Percentiles rank a stretch among this genome's conserved stretches.
phyloP scores from a whole-genome alignment of 2,888 invertebrate genomes.

The Agrypnus murinus region DNA sequence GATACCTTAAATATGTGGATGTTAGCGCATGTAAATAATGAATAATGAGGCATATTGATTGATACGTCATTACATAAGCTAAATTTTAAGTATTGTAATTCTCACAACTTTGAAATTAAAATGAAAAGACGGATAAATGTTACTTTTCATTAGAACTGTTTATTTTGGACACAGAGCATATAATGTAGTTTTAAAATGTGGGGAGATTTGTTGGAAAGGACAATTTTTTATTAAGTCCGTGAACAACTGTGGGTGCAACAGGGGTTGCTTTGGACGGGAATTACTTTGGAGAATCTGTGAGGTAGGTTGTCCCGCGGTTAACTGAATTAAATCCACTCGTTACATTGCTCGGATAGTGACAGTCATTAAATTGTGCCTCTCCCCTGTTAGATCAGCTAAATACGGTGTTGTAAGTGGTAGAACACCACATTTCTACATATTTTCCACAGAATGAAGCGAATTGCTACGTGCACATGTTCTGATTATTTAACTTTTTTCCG shows the following conservation, averaged over 20 bases:
- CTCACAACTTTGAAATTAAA: too few relatives aligned
- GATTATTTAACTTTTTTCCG: constrained; percentile 11
- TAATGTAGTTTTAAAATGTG: constrained; percentile 12
- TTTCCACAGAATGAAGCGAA: constrained; percentile 32
- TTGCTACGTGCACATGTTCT: constrained; percentile 22
- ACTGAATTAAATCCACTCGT: constrained; percentile 54
- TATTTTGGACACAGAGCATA: not conserved
- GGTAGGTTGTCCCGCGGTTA: constrained; percentile 49
- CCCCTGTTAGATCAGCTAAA: constrained; percentile 39
- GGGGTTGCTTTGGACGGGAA: constrained; percentile 30
- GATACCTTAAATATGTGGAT: too few relatives aligned
- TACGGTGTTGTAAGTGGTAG: constrained; percentile 37
- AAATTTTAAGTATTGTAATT: too few relatives aligned
- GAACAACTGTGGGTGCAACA: constrained; percentile 39
- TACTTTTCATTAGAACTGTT: too few relatives aligned
- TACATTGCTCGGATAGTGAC: constrained; percentile 49
- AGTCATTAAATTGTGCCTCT: constrained; percentile 48
- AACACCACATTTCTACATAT: constrained; percentile 37
- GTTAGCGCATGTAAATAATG: too few relatives aligned
- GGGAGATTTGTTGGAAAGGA: constrained; percentile 9
- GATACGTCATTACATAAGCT: too few relatives aligned
- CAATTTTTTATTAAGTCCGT: constrained; percentile 22
- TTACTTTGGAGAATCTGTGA: constrained; percentile 45
- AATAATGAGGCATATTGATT: too few relatives aligned
- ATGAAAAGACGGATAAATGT: too few relatives aligned